These are phyloP conservation scores for Yponomeuta malinellus DNA, from an alignment of 2,888 invertebrate genomes.

Conservation along the genomic window DNA sequence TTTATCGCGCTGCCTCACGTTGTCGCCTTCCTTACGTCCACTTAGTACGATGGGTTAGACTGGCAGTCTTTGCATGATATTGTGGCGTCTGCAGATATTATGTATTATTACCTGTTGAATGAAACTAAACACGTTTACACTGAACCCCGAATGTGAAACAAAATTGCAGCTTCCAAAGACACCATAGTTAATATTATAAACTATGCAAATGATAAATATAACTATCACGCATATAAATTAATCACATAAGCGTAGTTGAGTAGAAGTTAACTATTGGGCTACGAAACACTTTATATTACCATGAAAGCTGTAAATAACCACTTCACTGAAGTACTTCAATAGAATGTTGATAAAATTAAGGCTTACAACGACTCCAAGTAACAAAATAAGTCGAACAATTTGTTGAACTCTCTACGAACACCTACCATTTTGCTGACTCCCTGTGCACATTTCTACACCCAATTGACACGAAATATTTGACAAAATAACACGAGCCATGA, in stretches of 20 bases:
- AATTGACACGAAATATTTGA: neutral
- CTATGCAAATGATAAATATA: no score
- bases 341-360: no score
- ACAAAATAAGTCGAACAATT: no score
- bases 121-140: neutral
- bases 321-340: neutral
- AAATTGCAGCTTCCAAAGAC: neutral
- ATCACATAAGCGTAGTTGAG: neutral
- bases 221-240: neutral
- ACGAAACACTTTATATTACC: neutral
- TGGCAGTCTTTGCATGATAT: neutral
- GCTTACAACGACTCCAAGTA: no score
- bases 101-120: neutral
- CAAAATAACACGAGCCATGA: constrained; percentile 8
- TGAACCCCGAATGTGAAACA: neutral
- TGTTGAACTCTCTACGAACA: neutral
- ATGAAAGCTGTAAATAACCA: neutral
- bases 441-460: neutral
- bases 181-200: neutral
- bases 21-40: neutral
- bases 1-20: neutral
- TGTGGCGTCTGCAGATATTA: neutral
- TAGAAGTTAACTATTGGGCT: neutral
- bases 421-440: neutral
- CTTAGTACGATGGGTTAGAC: neutral